Evolutionary conservation across 2,113 vertebrate genomes (phyloP).

Genomic region (cat (Felis catus)): F.catus_Fca126_mat1.0 CM031425.1:46106001-46106500

Average conservation of each 20-base stretch:
- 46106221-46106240: background rate
- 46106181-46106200: conserved; percentile 21
- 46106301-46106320: background rate
- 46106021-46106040: background rate
- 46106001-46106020: background rate
- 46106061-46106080: background rate
- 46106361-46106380: no score
- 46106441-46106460: no score
- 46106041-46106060: conserved; percentile 22
- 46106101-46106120: background rate
- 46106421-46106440: no score
- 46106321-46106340: background rate
- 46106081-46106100: background rate
- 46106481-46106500: no score
- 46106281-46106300: background rate
- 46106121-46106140: background rate
- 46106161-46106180: background rate
- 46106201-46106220: background rate
- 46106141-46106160: background rate
- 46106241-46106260: background rate
- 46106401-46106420: no score
- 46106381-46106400: no score
- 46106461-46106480: no score
- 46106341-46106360: no score
- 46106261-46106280: background rate